Evolutionary conservation across 2,888 invertebrate genomes (phyloP).

Genomic region (Strigamia maritima): DNA sequence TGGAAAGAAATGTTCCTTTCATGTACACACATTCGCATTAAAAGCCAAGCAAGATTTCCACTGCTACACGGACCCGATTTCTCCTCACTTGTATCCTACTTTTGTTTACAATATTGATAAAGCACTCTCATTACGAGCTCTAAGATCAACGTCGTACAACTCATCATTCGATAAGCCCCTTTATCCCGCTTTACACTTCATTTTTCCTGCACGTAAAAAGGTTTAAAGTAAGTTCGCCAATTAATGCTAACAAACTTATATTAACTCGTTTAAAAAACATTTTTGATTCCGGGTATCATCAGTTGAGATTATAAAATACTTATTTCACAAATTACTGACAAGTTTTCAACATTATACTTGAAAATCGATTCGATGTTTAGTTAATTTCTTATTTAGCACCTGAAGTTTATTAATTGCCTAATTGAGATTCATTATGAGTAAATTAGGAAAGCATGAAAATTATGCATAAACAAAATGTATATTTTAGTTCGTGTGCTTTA

Average conservation of each 20-base stretch:
- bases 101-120: conserved; percentile 21
- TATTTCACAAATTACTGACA: background rate
- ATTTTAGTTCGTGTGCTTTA: no score
- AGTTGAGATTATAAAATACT: background rate
- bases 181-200: background rate
- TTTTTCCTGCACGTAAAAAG: conserved; percentile 6
- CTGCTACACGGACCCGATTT: background rate
- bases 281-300: background rate
- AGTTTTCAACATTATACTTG: no score
- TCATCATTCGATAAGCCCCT: background rate
- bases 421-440: no score
- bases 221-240: background rate
- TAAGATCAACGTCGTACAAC: background rate
- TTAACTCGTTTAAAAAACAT: background rate
- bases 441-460: no score
- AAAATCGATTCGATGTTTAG: no score
- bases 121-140: background rate
- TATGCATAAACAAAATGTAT: no score
- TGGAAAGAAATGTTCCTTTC: background rate
- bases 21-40: background rate
- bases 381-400: no score
- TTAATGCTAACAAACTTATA: background rate
- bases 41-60: background rate
- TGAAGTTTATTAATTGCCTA: no score
- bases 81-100: background rate